Base-by-base conservation (phyloP, 2,888 invertebrate genomes). In the Melolontha melolontha region DNA sequence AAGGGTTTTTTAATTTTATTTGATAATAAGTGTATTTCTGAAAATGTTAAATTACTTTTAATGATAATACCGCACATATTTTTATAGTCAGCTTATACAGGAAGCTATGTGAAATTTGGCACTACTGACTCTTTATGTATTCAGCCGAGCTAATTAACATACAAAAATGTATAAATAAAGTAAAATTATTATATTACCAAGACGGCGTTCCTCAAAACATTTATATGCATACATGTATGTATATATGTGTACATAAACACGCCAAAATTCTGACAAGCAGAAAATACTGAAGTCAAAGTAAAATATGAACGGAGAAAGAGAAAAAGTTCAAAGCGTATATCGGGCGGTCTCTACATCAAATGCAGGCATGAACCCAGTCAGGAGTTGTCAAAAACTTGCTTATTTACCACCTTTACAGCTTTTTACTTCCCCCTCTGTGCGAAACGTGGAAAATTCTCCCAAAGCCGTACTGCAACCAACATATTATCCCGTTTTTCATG, bases 351-450 rank as follows among this genome's bases (percentile, higher is more conserved):
- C 71, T 63, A 69, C 74, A 72, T 73, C 74, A 80, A 74, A 76
- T 79, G 77, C 81, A 79, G 78, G 76, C 77, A 77, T 73, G 78
- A 78, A 79, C 77, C 76, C 77, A 77, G 77, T 74, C 75, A 72
- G 74, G 75, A 73, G 77, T 76, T 78, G 79, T 79, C 79, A 80
- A 79, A 80, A 81, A 80, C 79, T 81, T 79, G 81, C 81, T 81
- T 81, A 81, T 81, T 81, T 81, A 78, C 79, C 79, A 77, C 79
- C 79, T 79, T 79, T 79, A 78, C 78, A 75, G 75, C 72, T 77
- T 72, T 73, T 75, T 74, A 75, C 71, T 71, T 75, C 75, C 73
- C 71, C 72, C 71, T 72, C 70, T 67, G 75, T 73, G 22, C 27
- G 54, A 11, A 14, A 10, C 54, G 16, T 16, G 40, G 22, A 39